Base-by-base conservation (phyloP, 2,797 vertebrate genomes). In the Pteronotus mesoamericanus region DNA sequence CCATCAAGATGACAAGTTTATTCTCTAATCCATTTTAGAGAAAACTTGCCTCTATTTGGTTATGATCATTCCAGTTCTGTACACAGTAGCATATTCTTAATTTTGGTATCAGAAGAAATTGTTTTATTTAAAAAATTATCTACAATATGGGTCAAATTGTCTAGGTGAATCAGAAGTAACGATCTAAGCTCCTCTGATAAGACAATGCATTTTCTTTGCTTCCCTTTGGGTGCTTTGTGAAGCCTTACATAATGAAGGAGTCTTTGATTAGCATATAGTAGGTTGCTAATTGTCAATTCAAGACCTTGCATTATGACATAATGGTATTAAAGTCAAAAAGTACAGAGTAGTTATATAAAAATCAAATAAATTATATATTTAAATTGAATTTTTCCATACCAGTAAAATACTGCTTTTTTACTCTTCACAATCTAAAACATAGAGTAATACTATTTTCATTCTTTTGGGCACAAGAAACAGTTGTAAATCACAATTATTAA, bases 1-100 rank as follows among this genome's bases (percentile, higher is more conserved):
- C 15, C 26, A 46, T n/a, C 46, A 86, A 82, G 82, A 92, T 94
- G 94, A 95, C 79, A 91, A 39, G 61, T 89, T 89, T 96, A 44
- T 82, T 95, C 66, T 93, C 64, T 94, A 89, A 82, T 68, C 29
- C 16, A 5, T 84, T 19, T 83, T 79, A 92, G 61, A 89, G 61
- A 86, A 86, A 90, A 89, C 53, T 78, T 77, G 69, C 39, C 4
- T 86, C 21, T 85, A 15, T 42, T 94, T 74, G 71, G 22, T 80
- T 72, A 74, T 55, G n/a, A 26, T 72, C 29, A 77, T 84, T 83
- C 14, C 26, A 34, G 10, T 44, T 94, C 57, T 80, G 34, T 61
- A 83, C 37, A 37, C 1, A 44, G 12, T 32, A 12, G 15, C 9
- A 16, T 85, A 39, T 34, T 61, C 24, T 16, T 55, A 77, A 42